A percentile compares a stretch with the other conserved stretches of the same genome.
Evolutionary conservation across 2,888 invertebrate species (phyloP).

Genomic region (Eretmocerus hayati): DNA sequence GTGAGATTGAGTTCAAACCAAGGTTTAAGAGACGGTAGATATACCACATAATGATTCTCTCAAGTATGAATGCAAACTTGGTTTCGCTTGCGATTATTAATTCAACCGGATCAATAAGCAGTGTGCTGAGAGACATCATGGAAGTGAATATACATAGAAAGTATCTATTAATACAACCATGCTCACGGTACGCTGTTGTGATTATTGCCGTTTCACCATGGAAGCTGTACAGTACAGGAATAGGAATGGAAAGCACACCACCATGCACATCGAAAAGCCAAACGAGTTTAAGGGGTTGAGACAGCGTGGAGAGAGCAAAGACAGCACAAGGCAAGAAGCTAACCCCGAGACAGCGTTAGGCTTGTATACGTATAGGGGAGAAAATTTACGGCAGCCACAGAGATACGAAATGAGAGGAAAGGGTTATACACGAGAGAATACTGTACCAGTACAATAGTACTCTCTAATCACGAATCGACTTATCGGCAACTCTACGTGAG

Average conservation of each 20-base stretch:
- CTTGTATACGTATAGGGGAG: too few species aligned
- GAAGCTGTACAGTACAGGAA: too few species aligned
- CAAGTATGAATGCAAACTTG: too few species aligned
- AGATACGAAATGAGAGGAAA: slow-evolving; percentile 25
- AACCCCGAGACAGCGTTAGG: neutral
- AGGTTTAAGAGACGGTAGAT: too few species aligned
- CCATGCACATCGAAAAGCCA: slow-evolving; percentile 1
- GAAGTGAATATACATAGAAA: too few species aligned
- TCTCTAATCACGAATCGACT: slow-evolving; percentile 46
- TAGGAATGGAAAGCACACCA: too few species aligned
- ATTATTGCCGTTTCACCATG: slow-evolving; percentile 37
- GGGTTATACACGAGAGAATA: slow-evolving; percentile 20
- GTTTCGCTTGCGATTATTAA: slow-evolving; percentile 46
- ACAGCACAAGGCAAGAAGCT: neutral
- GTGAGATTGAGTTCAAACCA: too few species aligned
- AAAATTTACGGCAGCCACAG: slow-evolving; percentile 2
- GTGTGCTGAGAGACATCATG: slow-evolving; percentile 34
- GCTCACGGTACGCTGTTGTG: slow-evolving; percentile 36
- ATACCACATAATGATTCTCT: too few species aligned
- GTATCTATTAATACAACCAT: too few species aligned
- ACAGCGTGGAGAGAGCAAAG: slow-evolving; percentile 5
- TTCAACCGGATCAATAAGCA: slow-evolving; percentile 44
- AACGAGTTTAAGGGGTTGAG: neutral
- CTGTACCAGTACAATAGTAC: slow-evolving; percentile 44
- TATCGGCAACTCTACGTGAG: slow-evolving; percentile 32